These are phyloP conservation scores for Galerucella nymphaeae DNA, from an alignment of 2,888 invertebrate species.

Conservation along the genomic window DNA sequence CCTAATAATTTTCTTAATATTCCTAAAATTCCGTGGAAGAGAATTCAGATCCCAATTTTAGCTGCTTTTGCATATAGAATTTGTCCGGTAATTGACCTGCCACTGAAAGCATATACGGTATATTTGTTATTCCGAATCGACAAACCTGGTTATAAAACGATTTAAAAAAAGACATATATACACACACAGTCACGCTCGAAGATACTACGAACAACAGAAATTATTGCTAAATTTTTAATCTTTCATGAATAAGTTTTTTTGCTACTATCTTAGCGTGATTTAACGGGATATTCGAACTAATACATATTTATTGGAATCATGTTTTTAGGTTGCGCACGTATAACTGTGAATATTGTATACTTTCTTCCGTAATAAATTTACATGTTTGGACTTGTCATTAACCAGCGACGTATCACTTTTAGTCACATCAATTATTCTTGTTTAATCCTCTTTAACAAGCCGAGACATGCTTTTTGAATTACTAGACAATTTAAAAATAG, in stretches of 20 bases:
- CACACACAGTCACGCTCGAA: background rate
- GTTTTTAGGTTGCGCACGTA: background rate
- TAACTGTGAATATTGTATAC: constrained; percentile 1
- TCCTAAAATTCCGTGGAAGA: background rate
- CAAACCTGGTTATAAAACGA: constrained; percentile 12
- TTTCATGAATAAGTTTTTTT: background rate
- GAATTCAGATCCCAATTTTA: constrained; percentile 7
- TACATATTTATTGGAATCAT: constrained; percentile 6
- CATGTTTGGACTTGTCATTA: too few species aligned
- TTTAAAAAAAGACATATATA: background rate
- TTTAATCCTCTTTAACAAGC: too few species aligned
- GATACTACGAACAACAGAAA: background rate
- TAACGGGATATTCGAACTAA: background rate
- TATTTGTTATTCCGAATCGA: constrained; percentile 5
- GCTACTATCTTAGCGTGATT: background rate
- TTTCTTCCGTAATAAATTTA: background rate
- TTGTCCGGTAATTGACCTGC: constrained; percentile 17
- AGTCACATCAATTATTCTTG: too few species aligned
- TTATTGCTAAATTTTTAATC: constrained; percentile 2
- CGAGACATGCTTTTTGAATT: too few species aligned
- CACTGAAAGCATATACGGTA: constrained; percentile 13
- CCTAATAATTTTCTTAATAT: too few species aligned
- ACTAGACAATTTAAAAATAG: too few species aligned
- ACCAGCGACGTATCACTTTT: too few species aligned
- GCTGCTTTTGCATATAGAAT: constrained; percentile 10